Percentiles rank a stretch among this genome's conserved stretches.
Evolutionary conservation across 2,113 vertebrate genomes (phyloP).

Genomic region (Tympanuchus pallidicinctus): DNA sequence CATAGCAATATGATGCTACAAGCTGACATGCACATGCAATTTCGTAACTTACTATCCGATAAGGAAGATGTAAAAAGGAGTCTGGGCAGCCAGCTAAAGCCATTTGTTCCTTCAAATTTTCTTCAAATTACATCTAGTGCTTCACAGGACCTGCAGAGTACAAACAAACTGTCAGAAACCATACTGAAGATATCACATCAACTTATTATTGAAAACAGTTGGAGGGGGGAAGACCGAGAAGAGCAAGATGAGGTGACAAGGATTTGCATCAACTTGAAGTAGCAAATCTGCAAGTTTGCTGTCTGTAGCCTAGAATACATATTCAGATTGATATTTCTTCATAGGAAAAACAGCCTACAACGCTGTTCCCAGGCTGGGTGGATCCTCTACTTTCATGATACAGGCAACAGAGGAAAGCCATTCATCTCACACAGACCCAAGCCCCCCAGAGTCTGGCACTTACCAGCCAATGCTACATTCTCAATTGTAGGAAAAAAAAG

Average conservation of each 20-base stretch:
- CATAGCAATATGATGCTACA: slow-evolving; percentile 24
- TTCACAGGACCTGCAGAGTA: slow-evolving; percentile 61
- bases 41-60: slow-evolving; percentile 75
- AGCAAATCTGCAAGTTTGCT: neutral
- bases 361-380: neutral
- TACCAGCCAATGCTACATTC: neutral
- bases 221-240: neutral
- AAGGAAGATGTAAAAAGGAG: slow-evolving; percentile 89
- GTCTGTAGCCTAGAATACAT: neutral
- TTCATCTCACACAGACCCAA: neutral
- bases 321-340: neutral
- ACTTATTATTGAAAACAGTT: slow-evolving; percentile 54
- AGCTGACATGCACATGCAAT: slow-evolving; percentile 31
- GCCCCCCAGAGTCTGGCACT: neutral
- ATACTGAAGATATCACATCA: slow-evolving; percentile 60
- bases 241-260: neutral
- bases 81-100: slow-evolving; percentile 91
- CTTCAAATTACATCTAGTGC: slow-evolving; percentile 75
- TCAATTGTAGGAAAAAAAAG: neutral
- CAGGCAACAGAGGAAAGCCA: neutral
- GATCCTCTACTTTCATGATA: neutral
- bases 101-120: slow-evolving; percentile 78
- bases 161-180: slow-evolving; percentile 70
- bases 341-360: neutral
- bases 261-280: slow-evolving; percentile 15